A percentile compares a stretch with the other conserved stretches of the same genome.
Conservation (phyloP, 2,797 vertebrate genomes). For the Rousettus madagascariensis region DNA sequence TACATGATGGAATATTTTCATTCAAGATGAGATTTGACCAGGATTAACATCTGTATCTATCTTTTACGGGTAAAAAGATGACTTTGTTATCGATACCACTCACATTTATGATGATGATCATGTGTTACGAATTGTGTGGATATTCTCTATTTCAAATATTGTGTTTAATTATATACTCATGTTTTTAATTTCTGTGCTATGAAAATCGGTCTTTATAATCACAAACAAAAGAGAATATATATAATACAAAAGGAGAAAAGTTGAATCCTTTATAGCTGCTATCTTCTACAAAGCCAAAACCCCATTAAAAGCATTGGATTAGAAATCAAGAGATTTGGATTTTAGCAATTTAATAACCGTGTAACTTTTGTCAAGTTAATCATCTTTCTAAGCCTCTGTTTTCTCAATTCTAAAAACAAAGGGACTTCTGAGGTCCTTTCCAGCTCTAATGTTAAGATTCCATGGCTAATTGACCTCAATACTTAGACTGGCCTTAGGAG, state of each 20-base stretch:
- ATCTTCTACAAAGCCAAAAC: background rate
- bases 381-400: background rate
- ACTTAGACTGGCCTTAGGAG: background rate
- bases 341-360: constrained; percentile 13
- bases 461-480: background rate
- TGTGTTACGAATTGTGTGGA: background rate
- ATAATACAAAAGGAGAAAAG: constrained; percentile 19
- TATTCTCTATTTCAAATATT: constrained; percentile 35
- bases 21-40: background rate
- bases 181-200: background rate
- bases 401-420: constrained; percentile 44
- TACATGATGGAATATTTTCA: background rate
- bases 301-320: background rate
- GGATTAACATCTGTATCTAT: background rate
- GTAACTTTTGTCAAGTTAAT: background rate
- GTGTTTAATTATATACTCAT: background rate
- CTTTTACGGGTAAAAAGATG: background rate
- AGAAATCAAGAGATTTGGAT: background rate
- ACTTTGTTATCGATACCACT: background rate
- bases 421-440: background rate
- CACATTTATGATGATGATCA: background rate
- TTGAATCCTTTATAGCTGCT: background rate
- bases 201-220: background rate
- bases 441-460: background rate
- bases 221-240: background rate